phyloP scores from a whole-genome alignment of 1,140 invertebrate species.

The Carposina sasakii region DNA sequence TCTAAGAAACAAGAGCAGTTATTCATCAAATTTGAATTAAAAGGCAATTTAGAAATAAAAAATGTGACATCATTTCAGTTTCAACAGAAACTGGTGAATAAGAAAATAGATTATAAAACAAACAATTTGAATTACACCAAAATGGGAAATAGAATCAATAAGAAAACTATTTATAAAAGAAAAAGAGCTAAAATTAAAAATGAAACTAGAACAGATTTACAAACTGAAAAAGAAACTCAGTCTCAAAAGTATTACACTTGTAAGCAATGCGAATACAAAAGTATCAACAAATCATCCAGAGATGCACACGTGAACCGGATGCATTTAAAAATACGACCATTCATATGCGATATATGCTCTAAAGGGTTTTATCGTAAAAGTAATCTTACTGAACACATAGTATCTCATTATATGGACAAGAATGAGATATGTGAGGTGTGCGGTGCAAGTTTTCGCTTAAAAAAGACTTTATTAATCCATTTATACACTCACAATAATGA shows the following conservation, averaged over 20 bases:
- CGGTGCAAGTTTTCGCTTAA: constrained; percentile 37
- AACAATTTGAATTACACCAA: too few species aligned
- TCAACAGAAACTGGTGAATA: too few species aligned
- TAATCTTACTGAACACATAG: constrained; percentile 39
- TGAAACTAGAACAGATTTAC: too few species aligned
- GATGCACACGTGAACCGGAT: constrained; percentile 45
- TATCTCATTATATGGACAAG: constrained; percentile 31
- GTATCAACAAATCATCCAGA: constrained; percentile 37
- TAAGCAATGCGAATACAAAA: constrained; percentile 35
- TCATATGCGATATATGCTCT: constrained; percentile 34
- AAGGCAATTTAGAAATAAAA: too few species aligned
- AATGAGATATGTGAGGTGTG: constrained; percentile 46
- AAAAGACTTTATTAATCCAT: constrained; percentile 43
- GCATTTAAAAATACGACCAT: constrained; percentile 39
- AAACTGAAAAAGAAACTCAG: constrained; percentile 10
- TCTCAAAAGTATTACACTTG: constrained; percentile 28
- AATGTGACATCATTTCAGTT: too few species aligned
- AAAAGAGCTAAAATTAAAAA: constrained; percentile 19
- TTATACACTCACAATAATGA: constrained; percentile 38
- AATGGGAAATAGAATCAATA: too few species aligned
- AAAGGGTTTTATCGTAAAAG: constrained; percentile 53
- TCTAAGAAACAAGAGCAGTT: too few species aligned
- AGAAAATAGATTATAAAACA: too few species aligned
- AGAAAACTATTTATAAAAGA: too few species aligned
- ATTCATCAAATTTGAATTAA: too few species aligned